Percentiles rank a stretch among this genome's conserved stretches.
Evolutionary conservation across 2,113 vertebrate genomes (phyloP).

Genomic region (Alligator mississippiensis): DNA sequence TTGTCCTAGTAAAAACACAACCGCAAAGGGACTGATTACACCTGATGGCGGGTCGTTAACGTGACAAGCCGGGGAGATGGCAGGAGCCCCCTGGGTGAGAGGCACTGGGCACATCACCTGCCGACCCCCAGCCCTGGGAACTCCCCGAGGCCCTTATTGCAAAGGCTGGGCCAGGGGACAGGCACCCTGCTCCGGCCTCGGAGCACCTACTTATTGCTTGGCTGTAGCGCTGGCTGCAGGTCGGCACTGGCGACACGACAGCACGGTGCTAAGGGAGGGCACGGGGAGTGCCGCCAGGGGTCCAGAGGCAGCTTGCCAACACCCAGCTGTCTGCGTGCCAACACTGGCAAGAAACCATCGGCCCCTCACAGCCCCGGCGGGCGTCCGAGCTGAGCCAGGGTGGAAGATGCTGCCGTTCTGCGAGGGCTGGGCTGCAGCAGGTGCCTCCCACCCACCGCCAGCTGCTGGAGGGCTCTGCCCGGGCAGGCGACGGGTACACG

Average conservation of each 20-base stretch:
- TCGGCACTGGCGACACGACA: not conserved
- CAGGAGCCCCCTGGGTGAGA: not conserved
- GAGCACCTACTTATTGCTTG: not conserved
- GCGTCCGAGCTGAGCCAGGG: not conserved
- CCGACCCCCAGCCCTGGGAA: not conserved
- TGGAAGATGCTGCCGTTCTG: not conserved
- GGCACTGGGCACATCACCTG: not conserved
- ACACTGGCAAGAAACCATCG: not conserved
- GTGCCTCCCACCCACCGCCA: not conserved
- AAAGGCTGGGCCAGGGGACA: not conserved
- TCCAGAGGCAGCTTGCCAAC: too few relatives aligned
- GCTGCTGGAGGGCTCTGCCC: not conserved
- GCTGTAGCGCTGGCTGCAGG: not conserved
- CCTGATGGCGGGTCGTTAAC: not conserved
- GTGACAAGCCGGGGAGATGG: not conserved
- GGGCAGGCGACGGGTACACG: not conserved
- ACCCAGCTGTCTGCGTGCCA: not conserved
- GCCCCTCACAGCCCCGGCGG: not conserved
- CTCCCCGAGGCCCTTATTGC: slow-evolving; percentile 7
- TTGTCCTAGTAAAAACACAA: slow-evolving; percentile 61
- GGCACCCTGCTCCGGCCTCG: not conserved
- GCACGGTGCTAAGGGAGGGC: not conserved
- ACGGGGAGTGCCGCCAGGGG: not conserved
- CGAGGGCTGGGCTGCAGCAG: not conserved
- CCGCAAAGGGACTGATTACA: slow-evolving; percentile 33